phyloP scores from a whole-genome alignment of 2,797 vertebrate species.

The Gymnothorax javanicus region DNA sequence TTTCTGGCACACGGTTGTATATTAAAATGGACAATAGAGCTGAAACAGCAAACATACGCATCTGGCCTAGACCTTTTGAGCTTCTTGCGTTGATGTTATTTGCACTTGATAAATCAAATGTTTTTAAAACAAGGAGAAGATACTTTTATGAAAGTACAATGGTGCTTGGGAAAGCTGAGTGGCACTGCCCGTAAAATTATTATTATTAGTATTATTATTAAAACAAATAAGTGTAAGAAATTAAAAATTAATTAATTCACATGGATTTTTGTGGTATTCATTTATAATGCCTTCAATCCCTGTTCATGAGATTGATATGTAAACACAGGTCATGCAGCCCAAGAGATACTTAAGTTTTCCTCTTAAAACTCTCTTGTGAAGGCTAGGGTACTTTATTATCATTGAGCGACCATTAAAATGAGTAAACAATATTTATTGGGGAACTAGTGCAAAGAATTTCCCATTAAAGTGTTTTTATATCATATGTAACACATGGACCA shows the following conservation, averaged over 20 bases:
- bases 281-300: neutral
- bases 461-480: conserved; percentile 9
- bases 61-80: neutral
- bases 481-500: neutral
- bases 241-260: neutral
- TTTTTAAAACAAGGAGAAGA: neutral
- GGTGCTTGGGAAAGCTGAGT: neutral
- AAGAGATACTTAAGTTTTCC: neutral
- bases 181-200: neutral
- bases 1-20: neutral
- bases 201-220: neutral
- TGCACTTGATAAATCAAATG: neutral
- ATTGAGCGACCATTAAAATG: conserved; percentile 30
- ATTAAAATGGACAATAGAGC: neutral
- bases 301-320: neutral
- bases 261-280: neutral
- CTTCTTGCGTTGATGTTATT: neutral
- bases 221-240: neutral
- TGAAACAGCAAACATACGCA: neutral
- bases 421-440: conserved; percentile 13
- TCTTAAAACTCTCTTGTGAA: neutral
- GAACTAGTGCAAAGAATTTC: conserved; percentile 14
- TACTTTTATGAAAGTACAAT: neutral
- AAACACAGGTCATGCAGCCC: neutral
- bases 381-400: conserved; percentile 28